Conservation (phyloP, 2,113 vertebrate species). For the Coreoperca whiteheadi region DNA sequence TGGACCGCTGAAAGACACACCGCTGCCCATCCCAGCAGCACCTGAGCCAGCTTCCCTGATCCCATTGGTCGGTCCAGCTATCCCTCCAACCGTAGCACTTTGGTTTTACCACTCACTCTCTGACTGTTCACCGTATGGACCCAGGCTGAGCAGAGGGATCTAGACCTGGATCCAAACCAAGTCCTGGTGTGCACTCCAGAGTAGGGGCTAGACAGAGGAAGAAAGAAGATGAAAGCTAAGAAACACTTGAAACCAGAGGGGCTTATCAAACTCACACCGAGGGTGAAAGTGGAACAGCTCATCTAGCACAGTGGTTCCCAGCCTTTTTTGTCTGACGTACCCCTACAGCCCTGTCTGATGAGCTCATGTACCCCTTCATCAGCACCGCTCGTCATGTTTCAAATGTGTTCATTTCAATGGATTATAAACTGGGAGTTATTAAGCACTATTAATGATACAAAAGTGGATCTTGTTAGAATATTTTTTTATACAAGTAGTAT, state of each 20-base stretch:
- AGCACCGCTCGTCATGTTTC: neutral
- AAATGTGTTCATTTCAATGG: neutral
- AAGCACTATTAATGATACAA: neutral
- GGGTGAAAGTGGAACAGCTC: neutral
- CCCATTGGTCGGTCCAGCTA: slow-evolving; percentile 82
- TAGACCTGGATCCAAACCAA: slow-evolving; percentile 68
- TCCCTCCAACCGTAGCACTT: slow-evolving; percentile 58
- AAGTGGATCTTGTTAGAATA: neutral
- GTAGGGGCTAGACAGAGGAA: slow-evolving; percentile 60
- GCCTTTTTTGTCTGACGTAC: neutral
- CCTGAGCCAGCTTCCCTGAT: slow-evolving; percentile 81
- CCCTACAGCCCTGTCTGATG: neutral
- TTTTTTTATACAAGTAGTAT: neutral
- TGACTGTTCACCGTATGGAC: slow-evolving; percentile 38
- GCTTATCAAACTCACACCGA: neutral
- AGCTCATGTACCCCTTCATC: neutral
- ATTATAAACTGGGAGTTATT: neutral
- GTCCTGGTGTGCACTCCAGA: slow-evolving; percentile 73
- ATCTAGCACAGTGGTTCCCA: neutral
- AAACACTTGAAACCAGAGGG: slow-evolving; percentile 16
- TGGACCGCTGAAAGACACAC: slow-evolving; percentile 74
- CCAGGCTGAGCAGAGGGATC: slow-evolving; percentile 58
- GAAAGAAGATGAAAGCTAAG: slow-evolving; percentile 39
- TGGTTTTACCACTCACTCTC: slow-evolving; percentile 38
- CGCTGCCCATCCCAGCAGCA: slow-evolving; percentile 88